Evolutionary conservation across 2,113 vertebrate genomes (phyloP), one percentile per base, ranked within the genome.

Genomic region (Prochilodus magdalenae): DNA sequence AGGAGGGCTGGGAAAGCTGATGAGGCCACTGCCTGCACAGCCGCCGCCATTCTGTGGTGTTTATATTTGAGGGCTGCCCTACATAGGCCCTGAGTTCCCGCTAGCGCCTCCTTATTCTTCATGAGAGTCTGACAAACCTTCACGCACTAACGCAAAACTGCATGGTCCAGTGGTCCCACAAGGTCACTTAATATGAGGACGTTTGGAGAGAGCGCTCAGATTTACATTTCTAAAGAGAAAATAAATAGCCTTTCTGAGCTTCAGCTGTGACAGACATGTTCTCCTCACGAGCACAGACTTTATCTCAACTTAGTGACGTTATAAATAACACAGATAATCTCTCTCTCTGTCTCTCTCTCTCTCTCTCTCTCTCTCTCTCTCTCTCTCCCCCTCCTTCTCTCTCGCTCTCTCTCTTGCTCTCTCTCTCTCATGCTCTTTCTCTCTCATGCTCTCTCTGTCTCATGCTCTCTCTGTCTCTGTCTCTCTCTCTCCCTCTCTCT

Each of bases 211-310:
- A 24, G n/a, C 51, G 20, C 49, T 79, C 15, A 18, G 49, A 70
- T 79, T 36, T 26, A 30, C 69, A 78, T 69, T 22, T 47, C n/a
- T 33, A 77, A 67, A 77, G 40, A 51, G 65, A 30, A 79, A 36
- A 26, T 47, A 66, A 44, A 79, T 71, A 24, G 47, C 69, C 59
- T 70, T 44, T 40, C 55, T 47, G 53, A 29, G 55, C 67, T 72
- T 30, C 2, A 27, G 11, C 26, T 72, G 36, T n/a, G 36, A 47
- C 12, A 27, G 18, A 33, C 59, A 7, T n/a, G 36, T 60, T 30
- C n/a, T 13, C 3, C 5, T 22, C 13, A 36, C 27, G 15, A 69
- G 67, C 24, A 30, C 8, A n/a, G 20, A 67, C 60, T 76, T 76
- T 62, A 63, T 76, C 59, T 65, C 27, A 27, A 15, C 63, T 49